A percentile compares a stretch with the other conserved stretches of the same genome.
Evolutionary conservation across 2,113 vertebrate species (phyloP).

Genomic region (Procavia capensis): DNA sequence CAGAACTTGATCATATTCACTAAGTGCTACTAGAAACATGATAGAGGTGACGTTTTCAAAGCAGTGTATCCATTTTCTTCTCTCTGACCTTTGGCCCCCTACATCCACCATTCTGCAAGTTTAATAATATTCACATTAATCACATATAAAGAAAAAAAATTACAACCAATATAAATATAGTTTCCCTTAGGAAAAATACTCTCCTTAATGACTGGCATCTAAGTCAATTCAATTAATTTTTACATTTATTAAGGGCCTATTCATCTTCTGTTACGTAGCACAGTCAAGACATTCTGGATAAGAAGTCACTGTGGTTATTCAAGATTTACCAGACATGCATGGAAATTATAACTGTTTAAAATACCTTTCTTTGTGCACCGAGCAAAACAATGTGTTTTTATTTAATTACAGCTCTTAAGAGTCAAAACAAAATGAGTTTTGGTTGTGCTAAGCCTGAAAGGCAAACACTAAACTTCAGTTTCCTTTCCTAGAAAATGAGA

Average conservation of each 20-base stretch:
- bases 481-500: conserved; percentile 45
- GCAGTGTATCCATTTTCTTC: conserved; percentile 99
- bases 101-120: conserved; percentile 97
- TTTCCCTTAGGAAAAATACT: conserved; percentile 10
- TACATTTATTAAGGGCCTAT: neutral
- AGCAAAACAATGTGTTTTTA: conserved; percentile 23
- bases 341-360: conserved; percentile 8
- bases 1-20: conserved; percentile 97
- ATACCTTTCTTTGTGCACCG: neutral
- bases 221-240: conserved; percentile 24
- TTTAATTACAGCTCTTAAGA: neutral
- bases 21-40: conserved; percentile 98
- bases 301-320: neutral
- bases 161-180: conserved; percentile 23
- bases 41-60: conserved; percentile 99
- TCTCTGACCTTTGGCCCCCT: conserved; percentile 97
- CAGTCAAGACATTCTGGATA: conserved; percentile 17
- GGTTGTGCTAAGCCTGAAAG: neutral
- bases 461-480: conserved; percentile 33
- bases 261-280: conserved; percentile 1
- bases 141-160: conserved; percentile 58
- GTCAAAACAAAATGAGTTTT: conserved; percentile 6
- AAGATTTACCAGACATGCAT: neutral
- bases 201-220: conserved; percentile 14
- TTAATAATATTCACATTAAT: conserved; percentile 78